Evolutionary conservation across 2,113 vertebrate genomes (phyloP).

Genomic region (Donacobius atricapilla): DNA sequence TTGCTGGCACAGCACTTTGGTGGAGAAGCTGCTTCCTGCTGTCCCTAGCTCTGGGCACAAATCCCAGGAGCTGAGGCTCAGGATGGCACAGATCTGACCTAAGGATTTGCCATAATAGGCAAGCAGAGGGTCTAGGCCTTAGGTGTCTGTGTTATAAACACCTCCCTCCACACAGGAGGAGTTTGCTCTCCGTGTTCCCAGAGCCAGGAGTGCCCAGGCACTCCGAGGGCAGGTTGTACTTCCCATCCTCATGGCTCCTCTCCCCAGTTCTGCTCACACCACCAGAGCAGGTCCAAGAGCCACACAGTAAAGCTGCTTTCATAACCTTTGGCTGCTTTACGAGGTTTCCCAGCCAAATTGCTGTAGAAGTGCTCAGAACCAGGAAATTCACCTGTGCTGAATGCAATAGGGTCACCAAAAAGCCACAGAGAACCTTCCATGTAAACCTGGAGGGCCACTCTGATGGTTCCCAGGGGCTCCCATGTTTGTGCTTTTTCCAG

Average conservation of each 20-base stretch:
- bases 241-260: not conserved
- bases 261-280: not conserved
- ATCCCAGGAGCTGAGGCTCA: not conserved
- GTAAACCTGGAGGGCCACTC: not conserved
- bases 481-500: not conserved
- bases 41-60: not conserved
- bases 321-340: not conserved
- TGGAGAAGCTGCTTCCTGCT: not conserved
- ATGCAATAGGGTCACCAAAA: not conserved
- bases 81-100: not conserved
- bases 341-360: not conserved
- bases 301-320: not conserved
- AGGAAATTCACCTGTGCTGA: not conserved
- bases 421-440: not conserved
- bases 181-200: rapidly evolving
- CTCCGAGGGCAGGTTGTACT: not conserved
- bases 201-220: not conserved
- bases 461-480: not conserved
- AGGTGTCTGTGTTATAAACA: not conserved
- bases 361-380: not conserved
- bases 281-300: not conserved
- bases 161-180: not conserved
- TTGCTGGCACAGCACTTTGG: not conserved
- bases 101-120: not conserved
- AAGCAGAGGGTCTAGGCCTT: not conserved